phyloP scores from a whole-genome alignment of 2,797 vertebrate genomes.

The Heteromormyrus szaboi region DNA sequence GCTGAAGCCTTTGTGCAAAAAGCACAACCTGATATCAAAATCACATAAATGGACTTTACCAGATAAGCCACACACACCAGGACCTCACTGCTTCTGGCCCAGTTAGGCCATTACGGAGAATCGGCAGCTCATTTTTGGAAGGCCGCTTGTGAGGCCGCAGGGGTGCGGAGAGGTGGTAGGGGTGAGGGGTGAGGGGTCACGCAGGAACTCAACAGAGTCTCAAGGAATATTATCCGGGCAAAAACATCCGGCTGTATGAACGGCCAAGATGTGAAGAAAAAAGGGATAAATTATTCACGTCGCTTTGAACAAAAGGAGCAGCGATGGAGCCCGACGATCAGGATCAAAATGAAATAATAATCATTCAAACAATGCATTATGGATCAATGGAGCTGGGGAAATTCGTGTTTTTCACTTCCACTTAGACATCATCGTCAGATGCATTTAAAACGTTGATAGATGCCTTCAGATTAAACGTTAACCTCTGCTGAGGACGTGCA shows the following conservation, averaged over 20 bases:
- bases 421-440: not conserved
- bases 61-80: too few relatives aligned
- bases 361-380: not conserved
- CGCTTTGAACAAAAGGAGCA: slow-evolving; percentile 23
- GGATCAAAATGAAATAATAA: not conserved
- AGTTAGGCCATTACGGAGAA: not conserved
- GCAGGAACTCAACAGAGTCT: not conserved
- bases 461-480: not conserved
- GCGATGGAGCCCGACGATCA: slow-evolving; percentile 18
- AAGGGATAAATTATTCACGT: slow-evolving; percentile 14
- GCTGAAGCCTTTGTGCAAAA: not conserved
- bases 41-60: not conserved
- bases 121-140: not conserved
- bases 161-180: not conserved
- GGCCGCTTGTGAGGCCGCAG: not conserved
- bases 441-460: not conserved
- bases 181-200: not conserved
- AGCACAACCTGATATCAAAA: not conserved
- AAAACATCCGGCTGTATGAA: not conserved
- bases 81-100: not conserved
- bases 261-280: not conserved
- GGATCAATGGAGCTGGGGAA: not conserved
- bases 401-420: not conserved
- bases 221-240: not conserved
- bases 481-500: not conserved